Conservation (phyloP, 2,888 invertebrate genomes). For the Melinaea marsaeus region DNA sequence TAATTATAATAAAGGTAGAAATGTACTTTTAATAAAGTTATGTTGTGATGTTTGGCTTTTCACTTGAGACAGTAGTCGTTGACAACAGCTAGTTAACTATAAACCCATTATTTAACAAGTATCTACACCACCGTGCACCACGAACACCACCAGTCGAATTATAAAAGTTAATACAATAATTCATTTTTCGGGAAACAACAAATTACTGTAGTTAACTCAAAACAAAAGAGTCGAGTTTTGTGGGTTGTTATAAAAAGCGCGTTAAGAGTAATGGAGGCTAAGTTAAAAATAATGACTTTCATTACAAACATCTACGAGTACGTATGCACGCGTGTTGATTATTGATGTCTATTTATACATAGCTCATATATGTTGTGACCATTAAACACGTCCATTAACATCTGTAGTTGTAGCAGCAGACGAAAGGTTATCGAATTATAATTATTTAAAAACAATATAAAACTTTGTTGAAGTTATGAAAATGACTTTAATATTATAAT, state of each 20-base stretch:
- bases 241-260: conserved; percentile 39
- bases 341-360: conserved; percentile 19
- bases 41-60: too few species aligned
- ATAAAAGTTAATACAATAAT: conserved; percentile 33
- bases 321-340: conserved; percentile 26
- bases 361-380: not conserved
- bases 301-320: conserved; percentile 28
- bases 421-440: not conserved
- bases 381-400: not conserved
- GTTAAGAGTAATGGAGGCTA: conserved; percentile 39
- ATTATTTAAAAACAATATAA: not conserved
- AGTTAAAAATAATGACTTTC: conserved; percentile 42
- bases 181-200: conserved; percentile 36
- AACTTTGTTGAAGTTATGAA: not conserved
- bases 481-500: too few species aligned
- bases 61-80: too few species aligned
- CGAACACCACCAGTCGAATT: conserved; percentile 13
- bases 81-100: too few species aligned
- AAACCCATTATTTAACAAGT: too few species aligned
- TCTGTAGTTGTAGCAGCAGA: not conserved
- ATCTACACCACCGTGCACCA: too few species aligned
- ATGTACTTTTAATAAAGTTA: too few species aligned
- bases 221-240: conserved; percentile 37
- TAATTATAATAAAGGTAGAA: too few species aligned
- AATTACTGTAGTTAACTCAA: conserved; percentile 37